Base-by-base conservation (phyloP, 2,888 invertebrate genomes). In the Pasiphila rectangulata region DNA sequence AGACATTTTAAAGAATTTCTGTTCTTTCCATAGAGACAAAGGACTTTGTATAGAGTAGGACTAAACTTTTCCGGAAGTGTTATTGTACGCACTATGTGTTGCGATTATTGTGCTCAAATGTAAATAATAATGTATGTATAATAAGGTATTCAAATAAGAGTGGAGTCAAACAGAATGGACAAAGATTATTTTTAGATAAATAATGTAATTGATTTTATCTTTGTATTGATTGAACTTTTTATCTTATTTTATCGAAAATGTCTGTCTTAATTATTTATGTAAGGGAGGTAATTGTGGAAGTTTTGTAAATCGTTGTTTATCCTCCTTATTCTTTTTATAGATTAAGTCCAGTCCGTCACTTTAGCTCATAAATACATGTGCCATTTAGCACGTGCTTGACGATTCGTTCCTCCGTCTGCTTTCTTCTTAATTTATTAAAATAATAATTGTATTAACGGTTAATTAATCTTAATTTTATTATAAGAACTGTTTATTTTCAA, bases 81-180 rank as follows among this genome's bases (percentile, higher is more conserved):
- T 75, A 79, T 77, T 81, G 86, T 86, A 86, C 66, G 83, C 87
- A 85, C 85, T 72, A 82, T 85, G 85, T 86, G 84, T 84, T 76
- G 68, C 64, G 69, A 79, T 50, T 37, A 41, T 47, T 58, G 79
- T 76, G 83, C 82, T 83, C 84, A 80, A 79, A 73, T 83, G 80
- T 83, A 82, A 57, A 59, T 75, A 72, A 10, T 35, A 25, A 13
- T 20, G 16, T 44, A 34, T 48, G 39, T 40, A 50, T 50, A 6
- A 5, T 32, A 10, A n/a, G 1, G 3, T 30, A 9, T 30, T 10
- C n/a, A 15, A 38, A 10, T 41, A 32, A 16, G 43, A 23, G 9
- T 21, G 23, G 23, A 44, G 48, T 53, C 45, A 45, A 40, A 42
- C 39, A 21, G 35, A 27, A 38, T 21, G 23, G 35, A 48, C 45